Evolutionary conservation across 2,113 vertebrate species (phyloP).

Genomic region (Corythornis vintsioides): DNA sequence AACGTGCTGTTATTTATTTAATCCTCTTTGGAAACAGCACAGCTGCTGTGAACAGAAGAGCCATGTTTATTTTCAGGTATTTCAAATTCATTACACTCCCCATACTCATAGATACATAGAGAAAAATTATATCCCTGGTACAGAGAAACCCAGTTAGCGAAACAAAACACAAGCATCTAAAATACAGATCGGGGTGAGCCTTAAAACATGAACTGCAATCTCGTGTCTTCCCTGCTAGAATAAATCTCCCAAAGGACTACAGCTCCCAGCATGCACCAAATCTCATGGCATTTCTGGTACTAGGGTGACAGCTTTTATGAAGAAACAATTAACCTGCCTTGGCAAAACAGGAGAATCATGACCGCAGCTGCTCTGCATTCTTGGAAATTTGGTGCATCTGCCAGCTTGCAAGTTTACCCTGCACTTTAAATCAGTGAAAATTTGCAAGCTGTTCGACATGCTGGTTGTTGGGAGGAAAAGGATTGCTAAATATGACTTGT

Average conservation of each 20-base stretch:
- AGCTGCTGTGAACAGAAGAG: background rate
- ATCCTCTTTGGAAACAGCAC: constrained; percentile 8
- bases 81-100: background rate
- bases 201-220: background rate
- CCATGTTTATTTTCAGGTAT: constrained; percentile 11
- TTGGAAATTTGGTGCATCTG: background rate
- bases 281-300: background rate
- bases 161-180: background rate
- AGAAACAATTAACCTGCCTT: constrained; percentile 22
- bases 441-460: background rate
- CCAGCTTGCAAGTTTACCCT: background rate
- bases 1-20: constrained; percentile 11
- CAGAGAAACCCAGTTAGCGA: background rate
- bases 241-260: background rate
- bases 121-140: background rate
- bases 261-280: background rate
- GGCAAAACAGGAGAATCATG: background rate
- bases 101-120: background rate
- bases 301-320: background rate
- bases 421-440: background rate
- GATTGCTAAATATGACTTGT: background rate
- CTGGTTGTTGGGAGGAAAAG: background rate
- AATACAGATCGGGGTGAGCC: background rate
- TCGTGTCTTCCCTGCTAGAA: accelerated
- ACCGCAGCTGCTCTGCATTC: background rate